phyloP scores from a whole-genome alignment of 2,888 invertebrate genomes.

The Agriopis leucophaearia region DNA sequence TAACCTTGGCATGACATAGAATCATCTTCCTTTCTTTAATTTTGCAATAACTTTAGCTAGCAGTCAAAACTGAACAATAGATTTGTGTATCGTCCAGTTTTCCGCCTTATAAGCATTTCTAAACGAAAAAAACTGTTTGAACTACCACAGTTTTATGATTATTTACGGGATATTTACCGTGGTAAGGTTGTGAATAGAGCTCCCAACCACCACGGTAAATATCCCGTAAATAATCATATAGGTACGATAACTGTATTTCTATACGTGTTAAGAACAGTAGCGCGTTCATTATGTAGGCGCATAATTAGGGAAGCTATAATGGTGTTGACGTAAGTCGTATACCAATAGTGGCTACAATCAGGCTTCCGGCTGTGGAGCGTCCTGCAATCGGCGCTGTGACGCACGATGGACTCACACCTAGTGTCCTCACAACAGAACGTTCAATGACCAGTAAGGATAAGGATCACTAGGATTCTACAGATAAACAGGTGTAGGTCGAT shows the following conservation, averaged over 20 bases:
- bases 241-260: too few relatives aligned
- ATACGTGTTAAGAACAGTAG: constrained; percentile 13
- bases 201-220: too few relatives aligned
- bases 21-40: constrained; percentile 8
- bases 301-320: constrained; percentile 16
- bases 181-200: too few relatives aligned
- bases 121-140: too few relatives aligned
- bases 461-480: background rate
- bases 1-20: constrained; percentile 6
- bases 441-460: constrained; percentile 5
- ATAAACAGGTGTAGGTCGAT: background rate
- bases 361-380: constrained; percentile 27
- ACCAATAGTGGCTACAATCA: constrained; percentile 21
- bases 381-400: constrained; percentile 29
- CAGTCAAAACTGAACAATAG: background rate
- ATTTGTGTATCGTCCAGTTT: background rate
- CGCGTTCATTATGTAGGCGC: constrained; percentile 1
- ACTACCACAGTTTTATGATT: too few relatives aligned
- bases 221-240: too few relatives aligned
- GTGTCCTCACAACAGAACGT: background rate
- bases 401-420: constrained; percentile 16
- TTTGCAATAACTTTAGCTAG: constrained; percentile 4
- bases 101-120: background rate
- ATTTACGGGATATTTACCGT: too few relatives aligned
- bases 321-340: constrained; percentile 25